Evolutionary conservation across 2,888 invertebrate genomes (phyloP).

Genomic region (Oasisia sp.): DNA sequence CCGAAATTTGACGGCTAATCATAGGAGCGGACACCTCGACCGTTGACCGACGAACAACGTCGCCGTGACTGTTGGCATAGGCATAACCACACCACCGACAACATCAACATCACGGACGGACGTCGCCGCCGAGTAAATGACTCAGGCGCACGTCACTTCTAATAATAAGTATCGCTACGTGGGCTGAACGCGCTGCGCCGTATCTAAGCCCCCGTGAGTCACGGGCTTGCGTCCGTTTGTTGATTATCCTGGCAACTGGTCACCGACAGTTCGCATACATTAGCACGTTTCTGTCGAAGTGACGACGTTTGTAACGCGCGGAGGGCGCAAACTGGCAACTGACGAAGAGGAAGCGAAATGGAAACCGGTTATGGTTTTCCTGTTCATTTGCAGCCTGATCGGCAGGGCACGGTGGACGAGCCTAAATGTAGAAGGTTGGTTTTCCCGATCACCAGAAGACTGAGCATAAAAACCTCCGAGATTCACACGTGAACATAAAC

Average conservation of each 20-base stretch:
- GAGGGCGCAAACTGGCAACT: neutral
- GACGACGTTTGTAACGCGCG: neutral
- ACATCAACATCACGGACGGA: neutral
- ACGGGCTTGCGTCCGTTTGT: neutral
- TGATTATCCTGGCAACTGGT: slow-evolving; percentile 3
- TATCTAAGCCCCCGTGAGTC: slow-evolving; percentile 10
- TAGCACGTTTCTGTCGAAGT: neutral
- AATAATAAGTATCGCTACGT: neutral
- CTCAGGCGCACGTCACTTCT: slow-evolving; percentile 4
- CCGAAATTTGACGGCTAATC: neutral
- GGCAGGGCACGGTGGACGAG: neutral
- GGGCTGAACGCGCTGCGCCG: neutral
- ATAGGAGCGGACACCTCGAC: neutral
- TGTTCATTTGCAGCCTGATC: neutral
- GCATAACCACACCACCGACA: neutral
- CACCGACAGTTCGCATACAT: neutral
- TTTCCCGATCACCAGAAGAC: neutral
- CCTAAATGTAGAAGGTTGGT: neutral
- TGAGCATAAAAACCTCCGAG: neutral
- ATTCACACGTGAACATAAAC: neutral
- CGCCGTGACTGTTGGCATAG: neutral
- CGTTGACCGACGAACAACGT: neutral
- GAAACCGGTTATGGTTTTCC: neutral
- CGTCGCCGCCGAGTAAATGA: neutral
- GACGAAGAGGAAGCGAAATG: neutral